Conservation (phyloP, 2,888 invertebrate genomes). For the Meloe dianella region DNA sequence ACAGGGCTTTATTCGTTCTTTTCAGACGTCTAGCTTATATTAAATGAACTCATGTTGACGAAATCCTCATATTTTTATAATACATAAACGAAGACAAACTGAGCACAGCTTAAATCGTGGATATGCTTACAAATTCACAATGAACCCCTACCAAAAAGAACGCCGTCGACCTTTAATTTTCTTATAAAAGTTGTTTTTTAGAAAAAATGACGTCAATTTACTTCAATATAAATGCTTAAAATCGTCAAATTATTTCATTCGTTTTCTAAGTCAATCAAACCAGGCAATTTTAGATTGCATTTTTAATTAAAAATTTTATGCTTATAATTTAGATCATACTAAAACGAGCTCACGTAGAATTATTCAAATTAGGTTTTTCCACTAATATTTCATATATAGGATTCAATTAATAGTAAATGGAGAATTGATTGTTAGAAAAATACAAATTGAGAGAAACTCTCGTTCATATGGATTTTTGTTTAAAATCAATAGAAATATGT, state of each 20-base stretch:
- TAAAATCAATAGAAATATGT: neutral
- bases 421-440: neutral
- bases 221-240: no score
- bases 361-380: no score
- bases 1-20: neutral
- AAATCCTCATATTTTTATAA: conserved; percentile 2
- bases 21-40: neutral
- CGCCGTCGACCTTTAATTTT: no score
- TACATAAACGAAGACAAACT: neutral
- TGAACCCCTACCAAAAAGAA: no score
- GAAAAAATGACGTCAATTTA: no score
- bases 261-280: no score
- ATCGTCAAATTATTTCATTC: no score
- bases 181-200: no score
- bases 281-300: no score
- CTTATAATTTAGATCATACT: no score
- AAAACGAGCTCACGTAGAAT: no score
- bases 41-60: conserved; percentile 3
- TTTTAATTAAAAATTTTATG: no score
- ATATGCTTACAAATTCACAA: neutral
- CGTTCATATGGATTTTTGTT: neutral
- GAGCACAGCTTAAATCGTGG: neutral
- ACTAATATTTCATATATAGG: neutral
- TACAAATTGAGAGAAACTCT: neutral
- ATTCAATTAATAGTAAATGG: neutral